phyloP scores from a whole-genome alignment of 1,140 invertebrate species.

The Cydia strobilella region DNA sequence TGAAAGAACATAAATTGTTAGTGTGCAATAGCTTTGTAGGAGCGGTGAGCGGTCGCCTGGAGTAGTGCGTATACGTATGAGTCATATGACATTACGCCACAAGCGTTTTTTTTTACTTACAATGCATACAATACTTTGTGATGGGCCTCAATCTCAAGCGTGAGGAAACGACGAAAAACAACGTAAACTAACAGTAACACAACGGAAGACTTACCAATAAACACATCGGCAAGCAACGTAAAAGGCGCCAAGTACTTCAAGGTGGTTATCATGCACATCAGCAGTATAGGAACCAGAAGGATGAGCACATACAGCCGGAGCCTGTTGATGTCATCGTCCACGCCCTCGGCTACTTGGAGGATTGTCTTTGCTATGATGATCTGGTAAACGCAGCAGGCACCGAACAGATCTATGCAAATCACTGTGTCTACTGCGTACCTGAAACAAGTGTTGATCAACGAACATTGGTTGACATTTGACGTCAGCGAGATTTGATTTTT shows the following conservation, averaged over 20 bases:
- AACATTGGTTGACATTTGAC: neutral
- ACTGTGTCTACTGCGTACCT: constrained; percentile 58
- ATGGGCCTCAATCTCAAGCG: no score
- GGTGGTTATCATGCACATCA: constrained; percentile 66
- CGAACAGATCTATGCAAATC: constrained; percentile 64
- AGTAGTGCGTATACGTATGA: no score
- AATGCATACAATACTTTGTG: no score
- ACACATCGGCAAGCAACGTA: constrained; percentile 57
- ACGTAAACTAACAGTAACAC: no score
- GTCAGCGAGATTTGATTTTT: no score
- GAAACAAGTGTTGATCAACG: constrained; percentile 27
- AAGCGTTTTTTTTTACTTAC: no score
- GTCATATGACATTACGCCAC: no score
- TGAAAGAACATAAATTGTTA: constrained; percentile 43
- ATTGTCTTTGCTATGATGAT: constrained; percentile 65
- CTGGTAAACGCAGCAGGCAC: constrained; percentile 64
- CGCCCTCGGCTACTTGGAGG: constrained; percentile 54
- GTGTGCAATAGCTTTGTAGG: neutral
- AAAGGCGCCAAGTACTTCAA: constrained; percentile 67
- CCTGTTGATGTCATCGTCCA: constrained; percentile 39
- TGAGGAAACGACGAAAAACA: no score
- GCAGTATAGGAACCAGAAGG: constrained; percentile 53
- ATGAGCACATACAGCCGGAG: constrained; percentile 57
- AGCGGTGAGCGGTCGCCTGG: no score
- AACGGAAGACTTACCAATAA: constrained; percentile 54